phyloP scores from a whole-genome alignment of 2,797 vertebrate species.

The Arrhamphus sclerolepis region DNA sequence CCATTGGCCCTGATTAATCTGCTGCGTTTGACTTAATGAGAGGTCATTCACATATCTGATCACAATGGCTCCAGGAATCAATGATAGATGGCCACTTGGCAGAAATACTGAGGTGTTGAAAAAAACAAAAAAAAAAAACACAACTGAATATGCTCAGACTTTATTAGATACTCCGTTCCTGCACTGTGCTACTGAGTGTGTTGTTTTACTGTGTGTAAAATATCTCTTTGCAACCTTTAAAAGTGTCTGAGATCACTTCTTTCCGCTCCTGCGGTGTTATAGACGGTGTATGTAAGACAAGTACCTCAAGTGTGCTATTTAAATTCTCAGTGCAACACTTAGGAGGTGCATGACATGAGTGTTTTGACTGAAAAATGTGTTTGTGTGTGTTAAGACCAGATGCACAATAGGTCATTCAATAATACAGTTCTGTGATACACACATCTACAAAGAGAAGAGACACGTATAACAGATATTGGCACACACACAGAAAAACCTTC shows the following conservation, averaged over 20 bases:
- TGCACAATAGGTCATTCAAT: conserved; percentile 75
- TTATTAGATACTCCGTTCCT: conserved; percentile 59
- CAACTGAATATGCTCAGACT: conserved; percentile 57
- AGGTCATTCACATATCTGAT: conserved; percentile 81
- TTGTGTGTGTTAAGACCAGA: conserved; percentile 56
- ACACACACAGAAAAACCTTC: conserved; percentile 68
- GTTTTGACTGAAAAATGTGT: conserved; percentile 56
- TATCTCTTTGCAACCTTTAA: conserved; percentile 48
- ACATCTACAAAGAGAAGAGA: conserved; percentile 62
- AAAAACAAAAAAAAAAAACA: conserved; percentile 27
- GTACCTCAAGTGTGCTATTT: conserved; percentile 47
- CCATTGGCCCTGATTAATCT: conserved; percentile 78
- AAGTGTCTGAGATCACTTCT: conserved; percentile 45
- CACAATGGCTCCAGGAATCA: conserved; percentile 73
- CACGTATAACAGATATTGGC: conserved; percentile 40
- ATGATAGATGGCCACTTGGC: conserved; percentile 78
- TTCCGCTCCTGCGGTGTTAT: conserved; percentile 37
- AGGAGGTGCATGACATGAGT: conserved; percentile 53
- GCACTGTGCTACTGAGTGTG: conserved; percentile 39
- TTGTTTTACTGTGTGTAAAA: conserved; percentile 54
- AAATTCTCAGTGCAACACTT: conserved; percentile 53
- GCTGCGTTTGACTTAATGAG: conserved; percentile 80
- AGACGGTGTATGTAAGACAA: conserved; percentile 35
- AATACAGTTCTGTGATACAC: conserved; percentile 56
- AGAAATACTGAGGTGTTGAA: conserved; percentile 65